Evolutionary conservation across 2,888 invertebrate genomes (phyloP), one percentile per base, ranked within the genome.

Genomic region (Diabrotica balteata): DNA sequence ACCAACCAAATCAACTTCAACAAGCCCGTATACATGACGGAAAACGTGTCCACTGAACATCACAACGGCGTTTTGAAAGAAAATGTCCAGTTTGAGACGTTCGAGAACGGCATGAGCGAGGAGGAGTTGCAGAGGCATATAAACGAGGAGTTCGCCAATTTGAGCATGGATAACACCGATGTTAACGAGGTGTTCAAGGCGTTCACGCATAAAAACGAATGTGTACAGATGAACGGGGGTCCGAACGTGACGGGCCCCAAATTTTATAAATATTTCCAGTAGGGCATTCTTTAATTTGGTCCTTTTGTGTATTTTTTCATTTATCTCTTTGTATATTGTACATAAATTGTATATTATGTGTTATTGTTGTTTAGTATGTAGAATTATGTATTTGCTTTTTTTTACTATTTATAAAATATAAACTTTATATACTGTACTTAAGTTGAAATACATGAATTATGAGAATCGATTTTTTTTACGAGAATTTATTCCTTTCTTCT

Each of bases 181-280:
- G 68, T 80, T 9, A 73, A 79, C 61, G 80, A 83, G 52, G 76
- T 75, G 53, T 75, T 79, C 61, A 78, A 80, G 32, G 82, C 83
- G 10, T 83, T 84, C 69, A 82, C 83, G 8, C 81, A 80, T 73
- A 77, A 75, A 66, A 74, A 61, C 66, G 73, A 71, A 47, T 70
- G 66, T 61, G 68, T 77, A 73, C 75, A 86, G 84, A 82, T 72
- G 82, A 78, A 78, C 83, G 84, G 76, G 81, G 83, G 71, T 81
- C 74, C 71, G 60, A 77, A 72, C 67, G 73, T 68, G 63, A 84
- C 75, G 53, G 79, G 78, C 52, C 78, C 81, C 71, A 86, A 87
- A 71, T 85, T 87, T 75, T 87, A 87, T 80, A 86, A 88, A 79
- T 88, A 88, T 82, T 88, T 88, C 83, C 86, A 87, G 77, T 87